Conservation (phyloP, 2,113 vertebrate genomes). For the Parus major region DNA sequence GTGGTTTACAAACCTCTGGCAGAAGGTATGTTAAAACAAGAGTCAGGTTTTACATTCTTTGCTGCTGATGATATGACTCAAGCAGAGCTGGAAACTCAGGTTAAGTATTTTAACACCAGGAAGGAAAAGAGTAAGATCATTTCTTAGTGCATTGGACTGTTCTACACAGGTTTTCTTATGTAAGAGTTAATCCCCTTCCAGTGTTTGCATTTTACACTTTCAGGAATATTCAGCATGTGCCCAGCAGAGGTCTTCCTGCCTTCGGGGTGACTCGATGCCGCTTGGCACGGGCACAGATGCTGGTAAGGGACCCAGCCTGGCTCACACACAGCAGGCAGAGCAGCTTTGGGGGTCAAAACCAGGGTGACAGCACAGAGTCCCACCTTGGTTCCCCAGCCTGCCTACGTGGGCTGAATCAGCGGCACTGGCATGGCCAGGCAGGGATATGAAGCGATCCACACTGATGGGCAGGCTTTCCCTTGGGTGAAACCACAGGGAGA, state of each 20-base stretch:
- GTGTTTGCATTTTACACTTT: background rate
- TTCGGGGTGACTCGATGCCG: background rate
- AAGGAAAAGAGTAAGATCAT: background rate
- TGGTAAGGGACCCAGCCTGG: background rate
- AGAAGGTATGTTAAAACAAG: background rate
- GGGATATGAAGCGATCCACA: background rate
- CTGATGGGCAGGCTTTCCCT: background rate
- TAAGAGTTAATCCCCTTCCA: background rate
- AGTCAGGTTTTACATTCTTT: background rate
- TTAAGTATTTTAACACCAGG: background rate
- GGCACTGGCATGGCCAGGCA: background rate
- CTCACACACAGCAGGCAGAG: too few species aligned
- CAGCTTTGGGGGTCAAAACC: background rate
- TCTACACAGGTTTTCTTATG: background rate
- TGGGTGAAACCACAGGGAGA: background rate
- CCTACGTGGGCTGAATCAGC: accelerated
- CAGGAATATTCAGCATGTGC: background rate
- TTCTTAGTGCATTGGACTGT: background rate
- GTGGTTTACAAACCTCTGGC: background rate
- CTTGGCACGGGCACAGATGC: background rate
- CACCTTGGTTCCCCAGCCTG: background rate
- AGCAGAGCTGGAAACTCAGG: background rate
- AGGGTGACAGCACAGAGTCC: background rate
- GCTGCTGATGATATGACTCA: background rate
- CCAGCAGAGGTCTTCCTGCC: background rate